Conservation (phyloP, 2,797 vertebrate genomes). For the Hyperoplus immaculatus region DNA sequence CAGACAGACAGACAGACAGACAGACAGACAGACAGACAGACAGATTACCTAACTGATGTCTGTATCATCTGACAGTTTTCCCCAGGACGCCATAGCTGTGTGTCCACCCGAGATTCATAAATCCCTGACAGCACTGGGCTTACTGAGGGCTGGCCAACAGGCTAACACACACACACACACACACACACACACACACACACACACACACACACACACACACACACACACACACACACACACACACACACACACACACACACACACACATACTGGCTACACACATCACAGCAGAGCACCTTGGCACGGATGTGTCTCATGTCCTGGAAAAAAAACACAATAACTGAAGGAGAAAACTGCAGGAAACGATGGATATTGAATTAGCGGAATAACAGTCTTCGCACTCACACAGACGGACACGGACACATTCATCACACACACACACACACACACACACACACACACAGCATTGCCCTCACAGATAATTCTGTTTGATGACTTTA, state of each 20-base stretch:
- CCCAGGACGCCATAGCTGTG: slow-evolving; percentile 30
- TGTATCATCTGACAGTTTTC: slow-evolving; percentile 60
- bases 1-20: slow-evolving; percentile 22
- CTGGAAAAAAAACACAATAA: slow-evolving; percentile 53
- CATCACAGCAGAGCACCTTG: slow-evolving; percentile 45
- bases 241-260: slow-evolving; percentile 51
- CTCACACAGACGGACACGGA: slow-evolving; percentile 13
- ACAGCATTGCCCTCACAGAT: slow-evolving; percentile 51
- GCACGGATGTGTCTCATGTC: slow-evolving; percentile 66
- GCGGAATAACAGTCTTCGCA: slow-evolving; percentile 58
- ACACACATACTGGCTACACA: slow-evolving; percentile 20
- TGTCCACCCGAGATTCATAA: slow-evolving; percentile 62
- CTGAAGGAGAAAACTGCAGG: slow-evolving; percentile 54
- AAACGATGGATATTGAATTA: slow-evolving; percentile 76
- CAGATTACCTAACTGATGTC: slow-evolving; percentile 32
- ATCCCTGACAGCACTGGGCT: slow-evolving; percentile 42
- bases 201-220: slow-evolving; percentile 40
- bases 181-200: slow-evolving; percentile 13
- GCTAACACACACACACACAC: slow-evolving; percentile 51
- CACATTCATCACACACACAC: slow-evolving; percentile 40
- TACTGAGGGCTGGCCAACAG: slow-evolving; percentile 48
- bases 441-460: slow-evolving; percentile 41
- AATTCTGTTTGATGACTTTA: slow-evolving; percentile 77
- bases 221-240: slow-evolving; percentile 44
- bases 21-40: slow-evolving; percentile 31